Conservation (phyloP, 2,797 vertebrate genomes). For the Remorina albescens region DNA sequence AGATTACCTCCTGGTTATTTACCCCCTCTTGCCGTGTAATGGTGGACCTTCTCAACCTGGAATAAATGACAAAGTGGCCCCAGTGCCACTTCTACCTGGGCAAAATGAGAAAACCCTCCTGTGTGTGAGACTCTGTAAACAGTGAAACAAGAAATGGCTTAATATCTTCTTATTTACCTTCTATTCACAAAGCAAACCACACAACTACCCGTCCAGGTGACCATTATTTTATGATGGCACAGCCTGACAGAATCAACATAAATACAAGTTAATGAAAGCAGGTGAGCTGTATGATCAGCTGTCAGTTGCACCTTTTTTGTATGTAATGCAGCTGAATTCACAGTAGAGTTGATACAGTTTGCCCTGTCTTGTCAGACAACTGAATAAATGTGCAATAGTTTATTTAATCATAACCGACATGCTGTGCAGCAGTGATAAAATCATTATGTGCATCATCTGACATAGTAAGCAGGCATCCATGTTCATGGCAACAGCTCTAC, state of each 20-base stretch:
- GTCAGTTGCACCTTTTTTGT: background rate
- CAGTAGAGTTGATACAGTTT: background rate
- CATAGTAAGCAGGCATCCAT: background rate
- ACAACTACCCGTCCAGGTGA: background rate
- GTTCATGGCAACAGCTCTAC: background rate
- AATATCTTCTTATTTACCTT: background rate
- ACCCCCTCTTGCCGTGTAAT: constrained; percentile 64
- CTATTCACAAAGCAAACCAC: background rate
- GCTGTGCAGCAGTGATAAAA: background rate
- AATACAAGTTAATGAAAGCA: background rate
- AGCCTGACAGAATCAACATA: background rate
- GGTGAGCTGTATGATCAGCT: background rate
- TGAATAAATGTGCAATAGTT: background rate
- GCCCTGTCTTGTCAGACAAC: background rate
- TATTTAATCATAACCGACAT: background rate
- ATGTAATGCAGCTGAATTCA: background rate
- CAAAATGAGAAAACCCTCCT: constrained; percentile 58
- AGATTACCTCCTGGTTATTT: constrained; percentile 73
- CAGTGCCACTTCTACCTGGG: constrained; percentile 37
- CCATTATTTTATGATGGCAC: background rate
- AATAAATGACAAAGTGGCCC: constrained; percentile 69
- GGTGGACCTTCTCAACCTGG: constrained; percentile 72
- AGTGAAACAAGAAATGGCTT: background rate
- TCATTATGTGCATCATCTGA: background rate
- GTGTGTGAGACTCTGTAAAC: background rate